A percentile compares a stretch with the other conserved stretches of the same genome.
Conservation (phyloP, 1,140 invertebrate genomes). For the Catajapyx aquilonaris region DNA sequence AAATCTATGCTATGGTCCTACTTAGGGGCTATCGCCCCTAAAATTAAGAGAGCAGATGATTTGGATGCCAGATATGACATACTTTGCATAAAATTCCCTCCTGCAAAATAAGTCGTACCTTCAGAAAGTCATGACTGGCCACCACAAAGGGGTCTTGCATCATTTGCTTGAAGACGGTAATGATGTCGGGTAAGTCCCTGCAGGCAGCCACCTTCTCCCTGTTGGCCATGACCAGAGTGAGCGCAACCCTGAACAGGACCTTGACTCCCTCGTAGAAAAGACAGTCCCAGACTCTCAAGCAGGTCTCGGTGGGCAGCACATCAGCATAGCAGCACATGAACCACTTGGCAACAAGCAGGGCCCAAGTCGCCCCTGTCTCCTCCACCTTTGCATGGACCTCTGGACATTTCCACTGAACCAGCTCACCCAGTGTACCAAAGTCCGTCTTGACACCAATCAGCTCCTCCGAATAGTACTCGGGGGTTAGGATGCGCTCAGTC, state of each 20-base stretch:
- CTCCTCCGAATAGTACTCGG: constrained; percentile 67
- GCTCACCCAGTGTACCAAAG: constrained; percentile 63
- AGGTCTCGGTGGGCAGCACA: constrained; percentile 77
- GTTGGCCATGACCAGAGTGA: constrained; percentile 59
- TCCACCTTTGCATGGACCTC: constrained; percentile 56
- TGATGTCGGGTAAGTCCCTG: constrained; percentile 47
- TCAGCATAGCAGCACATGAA: constrained; percentile 83
- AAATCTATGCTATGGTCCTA: not conserved
- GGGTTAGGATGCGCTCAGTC: constrained; percentile 64
- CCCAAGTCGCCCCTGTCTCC: constrained; percentile 56
- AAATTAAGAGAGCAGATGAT: not conserved
- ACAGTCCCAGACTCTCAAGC: constrained; percentile 83
- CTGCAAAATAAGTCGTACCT: constrained; percentile 28
- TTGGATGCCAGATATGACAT: not conserved
- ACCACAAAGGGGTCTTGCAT: constrained; percentile 44
- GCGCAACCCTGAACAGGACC: constrained; percentile 60
- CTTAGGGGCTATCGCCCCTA: not conserved
- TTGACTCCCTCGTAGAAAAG: constrained; percentile 85
- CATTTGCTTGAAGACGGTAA: constrained; percentile 55
- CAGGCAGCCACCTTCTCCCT: constrained; percentile 42
- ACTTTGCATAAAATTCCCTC: not conserved
- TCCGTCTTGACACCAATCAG: constrained; percentile 74
- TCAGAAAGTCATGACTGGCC: constrained; percentile 66
- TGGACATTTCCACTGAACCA: constrained; percentile 54
- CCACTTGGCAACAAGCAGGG: constrained; percentile 78